Evolutionary conservation across 1,140 invertebrate genomes (phyloP).

Genomic region (Sycophila sp.): DNA sequence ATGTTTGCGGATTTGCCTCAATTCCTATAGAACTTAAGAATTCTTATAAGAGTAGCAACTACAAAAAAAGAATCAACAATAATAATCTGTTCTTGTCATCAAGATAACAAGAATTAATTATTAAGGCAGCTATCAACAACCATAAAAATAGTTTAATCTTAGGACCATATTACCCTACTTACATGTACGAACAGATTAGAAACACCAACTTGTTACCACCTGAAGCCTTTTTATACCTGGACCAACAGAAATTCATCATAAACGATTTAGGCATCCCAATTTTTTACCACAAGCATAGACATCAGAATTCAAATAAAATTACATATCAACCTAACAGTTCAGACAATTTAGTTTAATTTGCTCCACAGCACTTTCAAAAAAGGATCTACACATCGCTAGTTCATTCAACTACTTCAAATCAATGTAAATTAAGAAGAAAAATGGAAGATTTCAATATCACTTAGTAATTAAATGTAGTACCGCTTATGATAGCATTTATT

Average conservation of each 20-base stretch:
- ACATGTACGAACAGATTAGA: background rate
- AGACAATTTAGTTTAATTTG: too few relatives aligned
- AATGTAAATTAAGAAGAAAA: too few relatives aligned
- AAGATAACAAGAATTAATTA: slow-evolving; percentile 21
- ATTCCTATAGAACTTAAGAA: background rate
- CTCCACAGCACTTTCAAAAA: too few relatives aligned
- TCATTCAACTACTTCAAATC: too few relatives aligned
- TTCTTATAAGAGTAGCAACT: background rate
- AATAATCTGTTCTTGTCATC: background rate
- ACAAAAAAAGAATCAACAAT: slow-evolving; percentile 1
- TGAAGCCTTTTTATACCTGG: background rate
- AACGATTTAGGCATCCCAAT: background rate
- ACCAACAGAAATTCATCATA: background rate
- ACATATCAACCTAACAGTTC: too few relatives aligned
- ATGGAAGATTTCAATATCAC: too few relatives aligned
- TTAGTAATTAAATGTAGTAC: too few relatives aligned
- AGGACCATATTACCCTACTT: background rate
- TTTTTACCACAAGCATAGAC: background rate
- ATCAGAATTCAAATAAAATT: background rate
- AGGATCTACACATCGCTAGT: too few relatives aligned
- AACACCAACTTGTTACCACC: background rate
- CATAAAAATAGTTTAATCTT: slow-evolving; percentile 8
- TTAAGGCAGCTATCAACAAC: background rate
- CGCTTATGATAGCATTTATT: too few relatives aligned
- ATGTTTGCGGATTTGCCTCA: slow-evolving; percentile 31